Evolutionary conservation across 2,113 vertebrate genomes (phyloP).

Genomic region (Apeltes quadracus): DNA sequence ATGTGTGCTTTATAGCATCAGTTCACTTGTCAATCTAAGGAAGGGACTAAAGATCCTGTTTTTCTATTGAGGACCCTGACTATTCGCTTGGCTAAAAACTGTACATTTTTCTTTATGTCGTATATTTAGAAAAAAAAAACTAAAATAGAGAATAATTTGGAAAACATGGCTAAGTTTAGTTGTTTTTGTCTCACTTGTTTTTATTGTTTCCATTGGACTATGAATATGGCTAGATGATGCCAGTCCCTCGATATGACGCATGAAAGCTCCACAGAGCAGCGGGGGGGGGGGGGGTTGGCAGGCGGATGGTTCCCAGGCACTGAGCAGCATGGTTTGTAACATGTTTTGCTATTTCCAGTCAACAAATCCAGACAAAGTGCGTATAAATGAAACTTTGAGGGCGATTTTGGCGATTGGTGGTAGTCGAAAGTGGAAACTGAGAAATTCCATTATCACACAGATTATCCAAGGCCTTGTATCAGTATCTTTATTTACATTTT

Average conservation of each 20-base stretch:
- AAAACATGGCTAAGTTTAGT: neutral
- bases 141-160: too few relatives aligned
- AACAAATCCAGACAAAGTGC: constrained; percentile 51
- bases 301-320: constrained; percentile 40
- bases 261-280: constrained; percentile 19
- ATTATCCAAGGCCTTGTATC: neutral
- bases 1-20: neutral
- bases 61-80: neutral
- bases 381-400: constrained; percentile 49
- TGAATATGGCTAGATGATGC: constrained; percentile 8
- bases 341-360: constrained; percentile 55
- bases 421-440: too few relatives aligned
- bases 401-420: too few relatives aligned
- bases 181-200: constrained; percentile 5
- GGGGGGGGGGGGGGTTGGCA: constrained; percentile 45
- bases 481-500: neutral
- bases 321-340: constrained; percentile 32
- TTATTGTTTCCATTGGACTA: constrained; percentile 25
- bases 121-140: too few relatives aligned
- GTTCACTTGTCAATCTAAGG: too few relatives aligned
- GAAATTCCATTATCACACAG: too few relatives aligned
- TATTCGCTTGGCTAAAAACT: neutral
- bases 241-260: constrained; percentile 64
- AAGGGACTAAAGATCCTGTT: neutral
- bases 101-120: too few relatives aligned